Percentiles rank a stretch among this genome's conserved stretches.
These are phyloP conservation scores for Platycercus adscitus DNA, from an alignment of 2,113 vertebrate species.

Conservation along the genomic window DNA sequence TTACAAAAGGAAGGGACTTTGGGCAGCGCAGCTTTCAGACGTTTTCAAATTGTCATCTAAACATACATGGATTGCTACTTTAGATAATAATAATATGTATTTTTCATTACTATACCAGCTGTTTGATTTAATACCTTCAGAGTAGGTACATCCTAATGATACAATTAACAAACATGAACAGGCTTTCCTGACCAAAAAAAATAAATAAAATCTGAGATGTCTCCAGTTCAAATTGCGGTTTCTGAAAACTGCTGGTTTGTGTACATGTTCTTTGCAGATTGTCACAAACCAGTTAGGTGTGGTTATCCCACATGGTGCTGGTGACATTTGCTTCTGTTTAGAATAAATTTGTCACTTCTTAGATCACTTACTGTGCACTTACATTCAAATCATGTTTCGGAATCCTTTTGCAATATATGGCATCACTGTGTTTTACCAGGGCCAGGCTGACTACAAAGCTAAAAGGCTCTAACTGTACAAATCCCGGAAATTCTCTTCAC, in stretches of 20 bases:
- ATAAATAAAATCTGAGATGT: background rate
- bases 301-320: background rate
- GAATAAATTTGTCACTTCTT: background rate
- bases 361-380: background rate
- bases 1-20: background rate
- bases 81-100: background rate
- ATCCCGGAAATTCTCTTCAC: background rate
- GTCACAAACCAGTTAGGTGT: background rate
- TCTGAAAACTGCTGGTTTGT: background rate
- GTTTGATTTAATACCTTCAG: background rate
- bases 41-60: background rate
- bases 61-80: background rate
- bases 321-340: background rate
- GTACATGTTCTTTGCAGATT: background rate
- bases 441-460: background rate
- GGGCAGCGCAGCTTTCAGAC: background rate
- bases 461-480: fast-evolving
- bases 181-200: background rate
- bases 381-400: background rate
- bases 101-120: background rate
- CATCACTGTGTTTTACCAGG: background rate
- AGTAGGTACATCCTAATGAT: background rate
- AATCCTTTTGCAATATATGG: background rate
- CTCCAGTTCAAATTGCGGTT: background rate
- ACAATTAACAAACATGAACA: background rate